phyloP scores from a whole-genome alignment of 2,888 invertebrate genomes.

The Amiota communis region DNA sequence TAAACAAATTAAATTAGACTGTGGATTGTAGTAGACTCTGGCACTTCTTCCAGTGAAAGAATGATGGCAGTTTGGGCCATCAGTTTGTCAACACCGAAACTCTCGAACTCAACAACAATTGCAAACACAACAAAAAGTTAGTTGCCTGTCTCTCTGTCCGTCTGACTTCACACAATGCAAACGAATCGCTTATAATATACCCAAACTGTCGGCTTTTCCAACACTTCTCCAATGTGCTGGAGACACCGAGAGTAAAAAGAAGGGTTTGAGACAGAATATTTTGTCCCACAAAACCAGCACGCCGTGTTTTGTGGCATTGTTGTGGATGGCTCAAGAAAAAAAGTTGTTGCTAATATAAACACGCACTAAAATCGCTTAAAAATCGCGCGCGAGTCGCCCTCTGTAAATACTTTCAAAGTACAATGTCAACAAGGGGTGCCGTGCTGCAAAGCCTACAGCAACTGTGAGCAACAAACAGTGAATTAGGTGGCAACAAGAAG shows the following conservation, averaged over 20 bases:
- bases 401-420: slow-evolving; percentile 2
- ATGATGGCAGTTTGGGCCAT: background rate
- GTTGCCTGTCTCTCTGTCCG: too few species aligned
- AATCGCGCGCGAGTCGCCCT: background rate
- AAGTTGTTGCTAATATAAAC: slow-evolving; percentile 7
- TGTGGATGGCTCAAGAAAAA: too few species aligned
- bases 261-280: too few species aligned
- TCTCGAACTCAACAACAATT: slow-evolving; percentile 8
- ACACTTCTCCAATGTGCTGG: too few species aligned
- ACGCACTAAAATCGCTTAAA: background rate
- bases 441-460: background rate
- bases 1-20: slow-evolving; percentile 66
- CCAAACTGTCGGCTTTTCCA: too few species aligned
- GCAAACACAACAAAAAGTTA: slow-evolving; percentile 8
- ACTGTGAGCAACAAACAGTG: background rate
- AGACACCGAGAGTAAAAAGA: too few species aligned
- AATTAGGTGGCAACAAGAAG: too few species aligned
- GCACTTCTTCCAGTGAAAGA: background rate
- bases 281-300: too few species aligned
- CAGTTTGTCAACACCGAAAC: slow-evolving; percentile 12
- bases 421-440: slow-evolving; percentile 9
- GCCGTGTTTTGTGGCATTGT: too few species aligned
- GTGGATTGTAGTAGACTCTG: slow-evolving; percentile 41
- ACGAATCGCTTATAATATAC: too few species aligned
- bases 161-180: too few species aligned